Base-by-base conservation (phyloP, 1,140 invertebrate genomes). In the Drosophila navojoa region DNA sequence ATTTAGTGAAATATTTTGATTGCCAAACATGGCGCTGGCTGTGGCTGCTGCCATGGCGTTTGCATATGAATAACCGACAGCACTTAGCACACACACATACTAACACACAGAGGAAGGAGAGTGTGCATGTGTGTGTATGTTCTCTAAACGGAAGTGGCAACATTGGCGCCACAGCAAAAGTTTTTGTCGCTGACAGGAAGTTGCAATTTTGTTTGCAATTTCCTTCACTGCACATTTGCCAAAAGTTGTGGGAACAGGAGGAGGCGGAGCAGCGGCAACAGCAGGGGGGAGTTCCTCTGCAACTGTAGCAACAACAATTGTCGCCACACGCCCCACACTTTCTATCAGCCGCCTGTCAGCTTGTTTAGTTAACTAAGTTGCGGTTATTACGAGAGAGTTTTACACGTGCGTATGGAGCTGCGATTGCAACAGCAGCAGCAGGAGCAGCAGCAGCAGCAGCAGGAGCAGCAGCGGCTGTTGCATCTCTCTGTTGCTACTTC, bases 171-270 rank as follows among this genome's bases (percentile, higher is more conserved):
- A 81, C 71, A 86, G 82, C 82, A 89, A 87, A 87, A 87, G 82
- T 87, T 87, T 87, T 87, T 90, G 84, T 90, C 84, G 84, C 80
- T 90, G 84, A 85, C 84, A 89, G 84, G 84, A 89, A 89, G 84
- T 89, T 89, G 84, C 84, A 89, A 89, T 89, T 89, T 90, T 89
- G 84, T 89, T 89, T 89, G 84, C 85, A 89, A 89, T 89, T 89
- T 89, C 84, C 84, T 89, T 90, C 80, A 80, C 73, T 68, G 81
- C 82, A 81, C 81, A 86, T 81, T 86, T 86, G 77, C 53, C 59
- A 47, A 61, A 38, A 60, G 60, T 4, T 42, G 22, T 19, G 45
- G 25, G 25, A 27, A 13, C 27, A 15, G 32, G 27, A 6, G 16
- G 38, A 50, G 13, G 5, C 7, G 2, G 5, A 27, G 22, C 35